Evolutionary conservation across 2,888 invertebrate species (phyloP).

Genomic region (Campaea margaritaria): DNA sequence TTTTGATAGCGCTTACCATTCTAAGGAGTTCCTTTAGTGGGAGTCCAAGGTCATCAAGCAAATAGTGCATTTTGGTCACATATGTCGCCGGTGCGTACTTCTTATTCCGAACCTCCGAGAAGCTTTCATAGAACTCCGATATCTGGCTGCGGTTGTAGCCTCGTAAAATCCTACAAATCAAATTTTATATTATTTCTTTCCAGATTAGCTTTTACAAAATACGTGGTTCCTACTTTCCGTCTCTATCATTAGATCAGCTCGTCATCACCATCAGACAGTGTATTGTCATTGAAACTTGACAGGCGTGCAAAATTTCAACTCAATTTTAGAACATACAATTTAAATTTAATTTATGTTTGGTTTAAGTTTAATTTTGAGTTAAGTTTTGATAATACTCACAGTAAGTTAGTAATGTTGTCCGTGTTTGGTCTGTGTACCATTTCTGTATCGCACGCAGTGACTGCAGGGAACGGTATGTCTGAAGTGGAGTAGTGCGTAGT

Average conservation of each 20-base stretch:
- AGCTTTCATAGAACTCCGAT: slow-evolving; percentile 62
- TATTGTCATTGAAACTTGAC: no score
- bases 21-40: slow-evolving; percentile 51
- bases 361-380: no score
- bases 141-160: slow-evolving; percentile 61
- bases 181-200: no score
- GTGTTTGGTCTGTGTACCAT: slow-evolving; percentile 62
- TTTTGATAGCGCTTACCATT: no score
- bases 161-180: slow-evolving; percentile 53
- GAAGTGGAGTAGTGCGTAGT: slow-evolving; percentile 67
- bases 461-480: slow-evolving; percentile 67
- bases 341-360: no score
- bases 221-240: no score
- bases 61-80: slow-evolving; percentile 64
- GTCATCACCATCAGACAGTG: no score
- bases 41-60: slow-evolving; percentile 64
- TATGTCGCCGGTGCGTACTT: slow-evolving; percentile 49
- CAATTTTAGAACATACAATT: no score
- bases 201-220: no score
- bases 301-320: no score
- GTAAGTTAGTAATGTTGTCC: slow-evolving; percentile 58
- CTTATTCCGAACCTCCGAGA: slow-evolving; percentile 47
- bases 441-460: slow-evolving; percentile 64
- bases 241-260: no score
- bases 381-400: slow-evolving; percentile 59